These are phyloP conservation scores for Mesocricetus auratus DNA, from an alignment of 2,113 vertebrate species.

Conservation along the genomic window DNA sequence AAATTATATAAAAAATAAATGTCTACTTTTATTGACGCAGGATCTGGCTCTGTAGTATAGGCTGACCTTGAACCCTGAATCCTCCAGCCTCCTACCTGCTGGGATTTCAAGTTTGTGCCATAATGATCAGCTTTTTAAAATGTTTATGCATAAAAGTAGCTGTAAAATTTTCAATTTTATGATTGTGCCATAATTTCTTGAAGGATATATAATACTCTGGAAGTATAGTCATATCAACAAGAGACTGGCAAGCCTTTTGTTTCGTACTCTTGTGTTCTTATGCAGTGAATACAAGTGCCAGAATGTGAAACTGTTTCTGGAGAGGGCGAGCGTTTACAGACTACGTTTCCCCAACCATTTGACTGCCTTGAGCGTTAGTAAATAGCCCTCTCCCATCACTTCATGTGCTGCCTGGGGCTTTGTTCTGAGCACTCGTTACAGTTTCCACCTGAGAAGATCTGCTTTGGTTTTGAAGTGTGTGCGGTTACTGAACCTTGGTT, in stretches of 20 bases:
- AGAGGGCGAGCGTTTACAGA: background rate
- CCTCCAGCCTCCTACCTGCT: background rate
- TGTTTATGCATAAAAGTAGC: background rate
- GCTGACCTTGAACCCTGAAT: background rate
- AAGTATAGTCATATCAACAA: background rate
- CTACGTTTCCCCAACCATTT: background rate
- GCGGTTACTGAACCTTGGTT: background rate
- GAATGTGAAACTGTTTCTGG: background rate
- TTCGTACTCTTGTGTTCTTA: background rate
- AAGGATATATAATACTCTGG: background rate
- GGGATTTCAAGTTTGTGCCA: background rate
- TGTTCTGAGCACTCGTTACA: background rate
- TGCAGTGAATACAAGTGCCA: constrained; percentile 4
- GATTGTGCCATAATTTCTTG: background rate
- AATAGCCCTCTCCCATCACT: background rate
- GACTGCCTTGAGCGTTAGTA: background rate
- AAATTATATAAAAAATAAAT: no score
- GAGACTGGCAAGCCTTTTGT: background rate
- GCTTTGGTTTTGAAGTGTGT: background rate
- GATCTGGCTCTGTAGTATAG: background rate
- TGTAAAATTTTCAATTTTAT: background rate
- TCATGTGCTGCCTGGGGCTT: background rate
- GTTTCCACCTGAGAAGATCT: background rate
- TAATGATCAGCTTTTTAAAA: background rate
- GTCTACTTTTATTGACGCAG: background rate